Evolutionary conservation across 2,888 invertebrate genomes (phyloP), one percentile per base, ranked within the genome.

Genomic region (Cheilosia urbana): DNA sequence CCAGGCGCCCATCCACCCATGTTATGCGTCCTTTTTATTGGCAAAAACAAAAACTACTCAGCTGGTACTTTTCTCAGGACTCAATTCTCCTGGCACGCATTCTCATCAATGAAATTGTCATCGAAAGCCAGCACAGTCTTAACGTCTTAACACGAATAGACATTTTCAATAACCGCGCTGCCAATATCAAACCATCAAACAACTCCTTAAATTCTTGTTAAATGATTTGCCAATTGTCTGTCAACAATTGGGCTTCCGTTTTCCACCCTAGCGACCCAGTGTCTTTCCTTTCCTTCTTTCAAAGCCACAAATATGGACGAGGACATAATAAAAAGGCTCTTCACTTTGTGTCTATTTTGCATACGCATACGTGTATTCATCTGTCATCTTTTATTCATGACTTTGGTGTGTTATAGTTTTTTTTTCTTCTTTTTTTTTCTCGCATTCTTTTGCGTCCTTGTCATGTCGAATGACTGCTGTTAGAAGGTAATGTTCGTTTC

Each of bases 341-440:
- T 77, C 68, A 77, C 68, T 77, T 62, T 77, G 69, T 69, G 45
- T 77, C 60, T 53, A 55, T 53, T 76, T 76, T 76, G 60, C 76
- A 76, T 75, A 58, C 4, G 58, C 42, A 17, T 17, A 71, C 37
- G 40, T 51, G 62, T 72, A 27, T 37, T 69, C 69, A 60, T 77
- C 45, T 69, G 62, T 47, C 77, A 69, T 77, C 60, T 68, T 69
- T 77, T 77, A 77, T 77, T 77, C 77, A 77, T 77, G 77, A 60
- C 60, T 62, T 34, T 62, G 77, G 60, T 77, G 77, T 55, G 37
- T 30, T 60, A 68, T 77, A 77, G 77, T 68, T 60, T 62, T 19
- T 24, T 24, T 42, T 49, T 40, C n/a, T 49, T 40, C 42, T 24
- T 2, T 24, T 27, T 51, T 17, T 37, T 45, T 34, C 11, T 21